These are phyloP conservation scores for Pycnomerus fuliginosus DNA, from an alignment of 2,888 invertebrate species.

Conservation along the genomic window DNA sequence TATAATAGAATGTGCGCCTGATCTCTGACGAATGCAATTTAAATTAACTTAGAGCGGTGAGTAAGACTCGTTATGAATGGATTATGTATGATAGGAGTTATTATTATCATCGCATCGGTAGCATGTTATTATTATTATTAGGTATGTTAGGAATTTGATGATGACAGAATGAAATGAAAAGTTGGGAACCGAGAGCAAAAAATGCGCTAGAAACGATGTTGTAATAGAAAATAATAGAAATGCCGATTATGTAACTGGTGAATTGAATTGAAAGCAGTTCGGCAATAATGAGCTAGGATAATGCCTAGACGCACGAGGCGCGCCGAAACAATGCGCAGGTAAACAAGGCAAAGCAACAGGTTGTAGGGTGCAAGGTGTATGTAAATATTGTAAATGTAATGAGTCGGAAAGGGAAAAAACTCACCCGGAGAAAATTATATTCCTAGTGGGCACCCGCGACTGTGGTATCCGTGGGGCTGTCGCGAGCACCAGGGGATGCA, in stretches of 20 bases:
- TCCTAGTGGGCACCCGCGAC: slow-evolving; percentile 49
- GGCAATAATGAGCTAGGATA: no score
- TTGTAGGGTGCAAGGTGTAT: slow-evolving; percentile 19
- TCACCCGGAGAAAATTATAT: slow-evolving; percentile 44
- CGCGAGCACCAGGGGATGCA: slow-evolving; percentile 48
- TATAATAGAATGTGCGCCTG: no score
- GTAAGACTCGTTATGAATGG: no score
- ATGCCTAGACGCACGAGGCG: slow-evolving; percentile 48
- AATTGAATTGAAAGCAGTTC: slow-evolving; percentile 36
- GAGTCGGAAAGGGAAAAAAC: slow-evolving; percentile 23
- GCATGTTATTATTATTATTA: no score
- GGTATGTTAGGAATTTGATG: neutral
- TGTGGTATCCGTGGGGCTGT: slow-evolving; percentile 42
- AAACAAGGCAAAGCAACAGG: slow-evolving; percentile 32
- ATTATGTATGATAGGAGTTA: no score
- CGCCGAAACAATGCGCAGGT: slow-evolving; percentile 40
- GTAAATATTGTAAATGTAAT: neutral
- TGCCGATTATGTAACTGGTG: slow-evolving; percentile 36
- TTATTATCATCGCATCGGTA: no score
- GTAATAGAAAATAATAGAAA: slow-evolving; percentile 38
- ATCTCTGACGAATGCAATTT: no score
- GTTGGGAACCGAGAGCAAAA: no score
- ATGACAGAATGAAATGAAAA: neutral
- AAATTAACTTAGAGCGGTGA: no score
- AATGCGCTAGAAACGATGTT: slow-evolving; percentile 6